Conservation (phyloP, 1,140 invertebrate species). For the Dinoponera quadriceps region DNA sequence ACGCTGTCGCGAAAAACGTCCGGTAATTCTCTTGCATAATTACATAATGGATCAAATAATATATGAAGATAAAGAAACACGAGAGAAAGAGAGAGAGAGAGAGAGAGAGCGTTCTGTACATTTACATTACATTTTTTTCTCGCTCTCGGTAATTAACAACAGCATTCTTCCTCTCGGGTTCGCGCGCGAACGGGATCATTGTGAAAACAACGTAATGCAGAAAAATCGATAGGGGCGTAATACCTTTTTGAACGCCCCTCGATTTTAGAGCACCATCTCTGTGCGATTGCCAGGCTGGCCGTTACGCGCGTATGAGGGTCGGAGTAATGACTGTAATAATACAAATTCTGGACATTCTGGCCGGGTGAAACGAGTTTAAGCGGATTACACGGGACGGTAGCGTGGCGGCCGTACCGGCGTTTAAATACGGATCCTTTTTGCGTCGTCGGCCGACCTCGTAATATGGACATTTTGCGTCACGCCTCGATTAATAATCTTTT, state of each 20-base stretch:
- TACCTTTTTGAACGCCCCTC: slow-evolving; percentile 42
- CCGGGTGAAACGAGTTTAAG: slow-evolving; percentile 66
- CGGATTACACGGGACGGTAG: slow-evolving; percentile 67
- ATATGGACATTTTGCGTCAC: slow-evolving; percentile 51
- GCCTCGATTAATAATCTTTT: slow-evolving; percentile 56
- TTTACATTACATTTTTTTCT: no score
- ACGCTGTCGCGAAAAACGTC: no score
- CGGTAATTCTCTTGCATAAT: no score
- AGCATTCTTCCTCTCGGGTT: background rate
- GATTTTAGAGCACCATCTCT: slow-evolving; percentile 31
- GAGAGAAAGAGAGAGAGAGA: no score
- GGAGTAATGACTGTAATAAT: slow-evolving; percentile 66
- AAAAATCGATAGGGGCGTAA: background rate
- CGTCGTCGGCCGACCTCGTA: slow-evolving; percentile 42
- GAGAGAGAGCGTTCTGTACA: no score
- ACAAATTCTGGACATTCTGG: slow-evolving; percentile 68
- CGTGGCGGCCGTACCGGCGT: slow-evolving; percentile 23
- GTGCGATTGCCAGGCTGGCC: slow-evolving; percentile 22
- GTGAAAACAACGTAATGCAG: background rate
- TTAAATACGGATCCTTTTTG: slow-evolving; percentile 60
- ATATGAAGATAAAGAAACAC: no score
- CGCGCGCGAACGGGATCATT: background rate
- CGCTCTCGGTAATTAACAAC: no score
- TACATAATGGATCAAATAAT: no score
- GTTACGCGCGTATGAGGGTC: slow-evolving; percentile 27